phyloP scores from a whole-genome alignment of 2,113 vertebrate genomes.

The Cavia aperea region DNA sequence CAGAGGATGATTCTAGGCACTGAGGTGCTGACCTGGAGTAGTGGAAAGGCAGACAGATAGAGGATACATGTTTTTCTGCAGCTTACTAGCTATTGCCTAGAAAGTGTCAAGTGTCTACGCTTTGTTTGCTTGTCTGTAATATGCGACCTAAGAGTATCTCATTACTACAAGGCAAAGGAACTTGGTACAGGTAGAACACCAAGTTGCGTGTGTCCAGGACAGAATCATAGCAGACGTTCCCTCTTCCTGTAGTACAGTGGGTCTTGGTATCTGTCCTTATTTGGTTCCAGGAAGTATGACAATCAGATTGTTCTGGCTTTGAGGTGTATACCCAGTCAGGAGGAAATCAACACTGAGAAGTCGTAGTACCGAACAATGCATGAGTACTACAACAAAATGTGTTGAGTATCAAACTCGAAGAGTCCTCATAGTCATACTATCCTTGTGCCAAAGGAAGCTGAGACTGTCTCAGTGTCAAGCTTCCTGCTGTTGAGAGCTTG shows the following conservation, averaged over 20 bases:
- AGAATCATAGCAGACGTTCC: neutral
- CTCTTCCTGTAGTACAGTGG: neutral
- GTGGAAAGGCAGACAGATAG: neutral
- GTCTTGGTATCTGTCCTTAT: neutral
- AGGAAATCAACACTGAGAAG: neutral
- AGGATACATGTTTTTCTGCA: neutral
- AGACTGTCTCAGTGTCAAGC: neutral
- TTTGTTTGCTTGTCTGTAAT: neutral
- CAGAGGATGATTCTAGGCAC: neutral
- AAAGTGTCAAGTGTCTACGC: neutral
- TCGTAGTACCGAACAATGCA: neutral
- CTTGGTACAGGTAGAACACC: neutral
- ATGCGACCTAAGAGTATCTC: neutral
- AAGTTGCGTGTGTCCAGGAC: neutral
- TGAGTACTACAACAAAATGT: neutral
- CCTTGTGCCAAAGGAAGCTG: neutral
- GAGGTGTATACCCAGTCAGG: neutral
- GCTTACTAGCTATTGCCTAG: neutral
- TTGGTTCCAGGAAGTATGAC: neutral
- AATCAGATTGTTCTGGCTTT: neutral
- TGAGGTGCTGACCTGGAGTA: no score
- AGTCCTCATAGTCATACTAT: neutral
- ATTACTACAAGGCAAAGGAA: neutral
- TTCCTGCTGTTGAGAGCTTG: neutral
- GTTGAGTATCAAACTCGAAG: neutral